phyloP scores from a whole-genome alignment of 2,888 invertebrate genomes.

The Trileptium ribeirensis region DNA sequence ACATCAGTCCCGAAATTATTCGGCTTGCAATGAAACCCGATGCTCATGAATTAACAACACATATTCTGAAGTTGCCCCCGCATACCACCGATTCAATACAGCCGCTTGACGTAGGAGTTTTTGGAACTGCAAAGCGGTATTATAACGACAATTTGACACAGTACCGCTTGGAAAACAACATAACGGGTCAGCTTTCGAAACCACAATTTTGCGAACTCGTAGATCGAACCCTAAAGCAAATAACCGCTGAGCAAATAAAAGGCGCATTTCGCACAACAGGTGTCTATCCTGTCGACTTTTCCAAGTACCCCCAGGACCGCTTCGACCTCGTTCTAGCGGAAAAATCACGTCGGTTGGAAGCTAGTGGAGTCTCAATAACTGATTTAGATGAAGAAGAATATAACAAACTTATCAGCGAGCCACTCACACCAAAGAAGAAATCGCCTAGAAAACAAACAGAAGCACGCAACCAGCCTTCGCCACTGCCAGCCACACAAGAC shows the following conservation, averaged over 20 bases:
- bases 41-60: not conserved
- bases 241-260: no score
- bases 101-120: not conserved
- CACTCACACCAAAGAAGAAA: not conserved
- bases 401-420: not conserved
- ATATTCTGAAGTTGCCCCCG: not conserved
- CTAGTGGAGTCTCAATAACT: not conserved
- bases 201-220: not conserved
- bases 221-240: no score
- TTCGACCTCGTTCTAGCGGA: not conserved
- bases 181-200: not conserved
- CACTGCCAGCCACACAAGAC: no score
- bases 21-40: not conserved
- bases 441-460: no score
- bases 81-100: not conserved
- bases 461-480: no score
- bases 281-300: not conserved
- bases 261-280: no score
- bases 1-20: not conserved
- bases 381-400: not conserved
- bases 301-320: not conserved
- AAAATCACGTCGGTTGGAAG: not conserved
- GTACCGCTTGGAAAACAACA: not conserved
- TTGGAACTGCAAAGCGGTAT: not conserved
- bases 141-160: not conserved